These are phyloP conservation scores for Platysteira castanea DNA, from an alignment of 2,113 vertebrate genomes.

Conservation along the genomic window DNA sequence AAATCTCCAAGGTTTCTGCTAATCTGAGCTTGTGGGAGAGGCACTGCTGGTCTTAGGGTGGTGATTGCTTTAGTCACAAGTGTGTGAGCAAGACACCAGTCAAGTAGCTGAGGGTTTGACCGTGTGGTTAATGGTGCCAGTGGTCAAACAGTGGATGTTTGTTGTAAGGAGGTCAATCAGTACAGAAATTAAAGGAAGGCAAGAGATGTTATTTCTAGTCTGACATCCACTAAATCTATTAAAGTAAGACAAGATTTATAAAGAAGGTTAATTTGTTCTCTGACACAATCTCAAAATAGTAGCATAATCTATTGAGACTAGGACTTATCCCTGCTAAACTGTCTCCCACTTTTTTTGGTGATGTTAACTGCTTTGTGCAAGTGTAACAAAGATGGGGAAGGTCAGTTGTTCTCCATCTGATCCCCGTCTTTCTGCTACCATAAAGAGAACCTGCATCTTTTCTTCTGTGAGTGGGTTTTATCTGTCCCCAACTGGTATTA, in stretches of 20 bases:
- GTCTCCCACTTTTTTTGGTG: not conserved
- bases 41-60: not conserved
- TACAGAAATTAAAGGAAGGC: not conserved
- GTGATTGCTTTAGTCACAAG: not conserved
- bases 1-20: not conserved
- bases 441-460: not conserved
- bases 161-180: not conserved
- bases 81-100: not conserved
- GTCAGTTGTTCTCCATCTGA: not conserved
- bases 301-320: not conserved
- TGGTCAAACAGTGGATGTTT: not conserved
- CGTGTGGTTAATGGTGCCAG: fast-evolving
- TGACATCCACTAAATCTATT: not conserved
- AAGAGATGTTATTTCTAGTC: not conserved
- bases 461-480: not conserved
- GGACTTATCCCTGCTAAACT: not conserved
- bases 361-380: not conserved
- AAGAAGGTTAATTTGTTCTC: slow-evolving; percentile 28
- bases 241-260: not conserved
- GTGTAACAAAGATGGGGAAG: not conserved
- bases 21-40: not conserved
- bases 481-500: not conserved
- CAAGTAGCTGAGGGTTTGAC: not conserved
- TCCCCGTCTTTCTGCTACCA: not conserved
- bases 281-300: not conserved